Conservation (phyloP, 2,113 vertebrate genomes). For the Marcusenius ussheri region DNA sequence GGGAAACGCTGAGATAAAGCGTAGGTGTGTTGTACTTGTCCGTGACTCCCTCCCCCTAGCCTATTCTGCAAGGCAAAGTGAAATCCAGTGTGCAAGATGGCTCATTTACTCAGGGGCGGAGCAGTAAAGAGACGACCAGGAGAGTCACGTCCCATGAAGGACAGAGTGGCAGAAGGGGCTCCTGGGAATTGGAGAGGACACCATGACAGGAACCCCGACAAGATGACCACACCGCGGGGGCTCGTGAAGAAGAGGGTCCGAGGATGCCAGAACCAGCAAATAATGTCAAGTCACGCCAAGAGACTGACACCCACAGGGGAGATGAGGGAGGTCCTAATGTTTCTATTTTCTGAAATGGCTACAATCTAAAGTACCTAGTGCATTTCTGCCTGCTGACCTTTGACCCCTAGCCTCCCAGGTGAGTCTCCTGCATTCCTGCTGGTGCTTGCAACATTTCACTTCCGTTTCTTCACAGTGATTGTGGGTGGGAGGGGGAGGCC, state of each 20-base stretch:
- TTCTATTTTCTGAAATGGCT: neutral
- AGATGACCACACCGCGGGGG: neutral
- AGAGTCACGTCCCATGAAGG: neutral
- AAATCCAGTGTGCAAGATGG: neutral
- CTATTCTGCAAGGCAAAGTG: neutral
- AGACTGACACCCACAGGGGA: too few species aligned
- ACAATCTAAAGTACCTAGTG: neutral
- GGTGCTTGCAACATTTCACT: neutral
- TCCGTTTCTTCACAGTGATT: neutral
- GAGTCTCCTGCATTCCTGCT: neutral
- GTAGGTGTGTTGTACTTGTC: neutral
- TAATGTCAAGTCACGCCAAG: neutral
- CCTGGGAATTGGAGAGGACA: neutral
- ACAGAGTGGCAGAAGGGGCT: neutral
- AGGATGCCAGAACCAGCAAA: neutral
- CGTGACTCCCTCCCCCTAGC: neutral
- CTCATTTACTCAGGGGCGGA: neutral
- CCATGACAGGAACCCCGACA: neutral
- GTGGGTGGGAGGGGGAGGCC: neutral
- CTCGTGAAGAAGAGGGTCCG: neutral
- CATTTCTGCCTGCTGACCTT: neutral
- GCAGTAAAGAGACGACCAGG: neutral
- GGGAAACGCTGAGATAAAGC: neutral
- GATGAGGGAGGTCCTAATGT: neutral
- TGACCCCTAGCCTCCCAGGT: neutral